Evolutionary conservation across 1,140 invertebrate species (phyloP).

Genomic region (Euura saliciscinereae): DNA sequence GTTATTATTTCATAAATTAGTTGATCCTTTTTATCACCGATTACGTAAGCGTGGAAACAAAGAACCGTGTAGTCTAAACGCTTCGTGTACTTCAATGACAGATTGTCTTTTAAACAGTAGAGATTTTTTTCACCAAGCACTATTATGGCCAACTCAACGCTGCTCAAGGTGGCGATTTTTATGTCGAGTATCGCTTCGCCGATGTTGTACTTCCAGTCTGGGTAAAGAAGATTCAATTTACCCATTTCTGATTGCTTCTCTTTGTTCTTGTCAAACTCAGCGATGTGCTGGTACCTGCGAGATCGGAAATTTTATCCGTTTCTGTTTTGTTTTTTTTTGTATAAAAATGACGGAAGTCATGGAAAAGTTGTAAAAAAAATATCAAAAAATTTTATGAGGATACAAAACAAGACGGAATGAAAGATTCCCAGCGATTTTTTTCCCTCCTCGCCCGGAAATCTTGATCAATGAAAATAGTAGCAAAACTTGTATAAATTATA

Average conservation of each 20-base stretch:
- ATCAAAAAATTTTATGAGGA: too few relatives aligned
- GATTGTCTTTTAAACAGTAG: conserved; percentile 78
- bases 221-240: conserved; percentile 62
- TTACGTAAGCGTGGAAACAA: conserved; percentile 75
- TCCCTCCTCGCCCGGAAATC: too few relatives aligned
- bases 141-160: conserved; percentile 66
- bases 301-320: too few relatives aligned
- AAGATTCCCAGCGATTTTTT: too few relatives aligned
- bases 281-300: conserved; percentile 70
- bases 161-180: conserved; percentile 61
- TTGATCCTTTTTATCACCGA: conserved; percentile 61
- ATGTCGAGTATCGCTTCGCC: conserved; percentile 77
- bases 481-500: too few relatives aligned
- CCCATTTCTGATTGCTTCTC: conserved; percentile 47
- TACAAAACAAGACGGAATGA: too few relatives aligned
- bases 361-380: too few relatives aligned
- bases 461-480: too few relatives aligned
- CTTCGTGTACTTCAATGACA: conserved; percentile 77
- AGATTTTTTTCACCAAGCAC: conserved; percentile 77
- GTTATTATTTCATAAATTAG: conserved; percentile 2
- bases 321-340: too few relatives aligned
- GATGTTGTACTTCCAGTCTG: conserved; percentile 79
- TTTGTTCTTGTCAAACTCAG: conserved; percentile 61
- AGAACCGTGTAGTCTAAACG: conserved; percentile 80
- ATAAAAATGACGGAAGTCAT: too few relatives aligned